Evolutionary conservation across 2,888 invertebrate species (phyloP).

Genomic region (Sthenelais limicola): DNA sequence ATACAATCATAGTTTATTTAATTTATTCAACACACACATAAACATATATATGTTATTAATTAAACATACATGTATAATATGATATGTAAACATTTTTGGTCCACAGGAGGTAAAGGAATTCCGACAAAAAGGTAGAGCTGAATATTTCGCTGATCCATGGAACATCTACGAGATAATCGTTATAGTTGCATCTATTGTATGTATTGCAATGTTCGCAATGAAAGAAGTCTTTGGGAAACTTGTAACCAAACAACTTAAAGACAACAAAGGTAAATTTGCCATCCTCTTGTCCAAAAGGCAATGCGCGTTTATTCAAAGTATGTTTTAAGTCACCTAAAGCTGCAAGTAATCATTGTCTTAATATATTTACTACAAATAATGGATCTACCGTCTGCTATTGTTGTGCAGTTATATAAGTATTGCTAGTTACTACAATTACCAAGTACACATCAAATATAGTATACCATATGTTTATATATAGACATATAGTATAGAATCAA

Average conservation of each 20-base stretch:
- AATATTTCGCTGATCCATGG: constrained; percentile 64
- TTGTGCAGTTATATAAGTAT: background rate
- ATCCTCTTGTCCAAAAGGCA: too few species aligned
- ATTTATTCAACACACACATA: background rate
- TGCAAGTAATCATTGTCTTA: too few species aligned
- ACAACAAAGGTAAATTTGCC: constrained; percentile 36
- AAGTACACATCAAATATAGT: background rate
- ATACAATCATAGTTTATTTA: background rate
- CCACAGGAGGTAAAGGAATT: background rate
- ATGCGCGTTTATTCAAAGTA: too few species aligned
- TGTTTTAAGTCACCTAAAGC: too few species aligned
- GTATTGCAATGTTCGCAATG: constrained; percentile 57
- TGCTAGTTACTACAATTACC: background rate
- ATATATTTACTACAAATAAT: too few species aligned
- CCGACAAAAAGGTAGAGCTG: background rate
- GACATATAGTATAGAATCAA: background rate
- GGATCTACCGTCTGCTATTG: too few species aligned
- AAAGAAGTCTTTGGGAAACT: constrained; percentile 26
- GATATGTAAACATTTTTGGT: background rate
- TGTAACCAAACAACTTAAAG: constrained; percentile 24
- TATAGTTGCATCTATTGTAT: constrained; percentile 63
- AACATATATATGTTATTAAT: too few species aligned
- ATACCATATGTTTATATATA: background rate
- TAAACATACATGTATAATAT: too few species aligned
- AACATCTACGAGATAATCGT: constrained; percentile 65